Evolutionary conservation across 64 coral and sea anemone genomes (phyloP).

Genomic region (Montipora capricornis): DNA sequence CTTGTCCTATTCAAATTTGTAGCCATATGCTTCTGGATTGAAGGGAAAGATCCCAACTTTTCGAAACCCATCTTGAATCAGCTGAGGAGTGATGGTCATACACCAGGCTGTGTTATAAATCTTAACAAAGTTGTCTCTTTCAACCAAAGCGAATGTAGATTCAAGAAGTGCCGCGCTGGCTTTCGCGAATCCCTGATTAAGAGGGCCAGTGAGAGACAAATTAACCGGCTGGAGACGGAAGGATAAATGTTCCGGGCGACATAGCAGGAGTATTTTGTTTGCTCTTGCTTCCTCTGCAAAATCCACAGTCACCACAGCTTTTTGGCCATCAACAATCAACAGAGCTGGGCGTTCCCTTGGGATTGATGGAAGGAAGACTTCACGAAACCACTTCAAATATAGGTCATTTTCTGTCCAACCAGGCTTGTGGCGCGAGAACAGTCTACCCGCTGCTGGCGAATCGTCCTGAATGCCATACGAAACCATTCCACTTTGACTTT

Average conservation of each 20-base stretch:
- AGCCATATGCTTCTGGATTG: background rate
- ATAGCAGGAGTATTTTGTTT: conserved; percentile 10
- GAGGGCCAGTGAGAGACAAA: conserved; percentile 19
- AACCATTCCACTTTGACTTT: background rate
- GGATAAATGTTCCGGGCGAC: background rate
- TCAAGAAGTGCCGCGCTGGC: conserved; percentile 13
- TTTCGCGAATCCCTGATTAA: background rate
- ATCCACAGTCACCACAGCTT: background rate
- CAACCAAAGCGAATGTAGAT: background rate
- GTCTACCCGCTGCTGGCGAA: background rate
- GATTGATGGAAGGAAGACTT: conserved; percentile 23
- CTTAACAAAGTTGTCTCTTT: conserved; percentile 25
- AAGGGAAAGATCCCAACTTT: conserved; percentile 16
- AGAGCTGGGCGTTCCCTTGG: conserved; percentile 22
- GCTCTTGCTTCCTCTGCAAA: background rate
- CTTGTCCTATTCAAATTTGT: background rate
- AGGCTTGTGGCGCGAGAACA: background rate
- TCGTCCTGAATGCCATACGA: background rate
- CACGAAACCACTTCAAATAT: conserved; percentile 26
- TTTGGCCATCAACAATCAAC: conserved; percentile 18
- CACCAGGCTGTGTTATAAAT: conserved; percentile 7
- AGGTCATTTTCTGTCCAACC: conserved; percentile 34
- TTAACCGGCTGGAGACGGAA: conserved; percentile 23
- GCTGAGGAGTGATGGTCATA: conserved; percentile 25
- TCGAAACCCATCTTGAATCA: conserved; percentile 25